These are phyloP conservation scores for Drosophila recens DNA, from an alignment of 2,888 invertebrate genomes.

Conservation along the genomic window DNA sequence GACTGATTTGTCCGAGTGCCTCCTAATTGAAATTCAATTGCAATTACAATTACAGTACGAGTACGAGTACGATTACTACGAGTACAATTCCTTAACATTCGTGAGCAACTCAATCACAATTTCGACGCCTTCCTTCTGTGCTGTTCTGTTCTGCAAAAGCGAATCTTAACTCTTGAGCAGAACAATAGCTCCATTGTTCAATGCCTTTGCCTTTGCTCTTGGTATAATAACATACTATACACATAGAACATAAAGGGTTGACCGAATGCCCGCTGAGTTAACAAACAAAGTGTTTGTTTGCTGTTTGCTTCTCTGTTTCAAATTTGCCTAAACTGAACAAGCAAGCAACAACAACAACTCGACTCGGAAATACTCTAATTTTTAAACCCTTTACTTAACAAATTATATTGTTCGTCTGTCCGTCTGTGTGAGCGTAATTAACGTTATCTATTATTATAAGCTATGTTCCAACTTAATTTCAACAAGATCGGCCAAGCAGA, in stretches of 20 bases:
- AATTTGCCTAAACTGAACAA: slow-evolving; percentile 1
- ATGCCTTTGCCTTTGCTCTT: not conserved
- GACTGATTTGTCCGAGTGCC: not conserved
- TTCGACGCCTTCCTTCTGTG: slow-evolving; percentile 2
- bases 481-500: too few relatives aligned
- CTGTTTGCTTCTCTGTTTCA: slow-evolving; percentile 29
- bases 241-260: slow-evolving; percentile 25
- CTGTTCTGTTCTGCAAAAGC: not conserved
- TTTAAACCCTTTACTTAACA: not conserved
- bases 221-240: not conserved
- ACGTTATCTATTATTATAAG: too few relatives aligned
- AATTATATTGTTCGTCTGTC: too few relatives aligned
- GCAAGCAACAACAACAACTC: not conserved
- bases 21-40: slow-evolving; percentile 9
- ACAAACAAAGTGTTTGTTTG: slow-evolving; percentile 62
- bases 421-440: too few relatives aligned
- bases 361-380: not conserved
- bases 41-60: too few relatives aligned
- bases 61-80: not conserved
- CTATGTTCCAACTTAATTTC: too few relatives aligned
- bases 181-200: slow-evolving; percentile 53
- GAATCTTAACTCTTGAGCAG: not conserved
- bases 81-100: slow-evolving; percentile 6
- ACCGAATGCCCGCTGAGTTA: slow-evolving; percentile 15
- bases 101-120: slow-evolving; percentile 7